phyloP scores from a whole-genome alignment of 1,140 invertebrate species.

The Penaeus indicus region DNA sequence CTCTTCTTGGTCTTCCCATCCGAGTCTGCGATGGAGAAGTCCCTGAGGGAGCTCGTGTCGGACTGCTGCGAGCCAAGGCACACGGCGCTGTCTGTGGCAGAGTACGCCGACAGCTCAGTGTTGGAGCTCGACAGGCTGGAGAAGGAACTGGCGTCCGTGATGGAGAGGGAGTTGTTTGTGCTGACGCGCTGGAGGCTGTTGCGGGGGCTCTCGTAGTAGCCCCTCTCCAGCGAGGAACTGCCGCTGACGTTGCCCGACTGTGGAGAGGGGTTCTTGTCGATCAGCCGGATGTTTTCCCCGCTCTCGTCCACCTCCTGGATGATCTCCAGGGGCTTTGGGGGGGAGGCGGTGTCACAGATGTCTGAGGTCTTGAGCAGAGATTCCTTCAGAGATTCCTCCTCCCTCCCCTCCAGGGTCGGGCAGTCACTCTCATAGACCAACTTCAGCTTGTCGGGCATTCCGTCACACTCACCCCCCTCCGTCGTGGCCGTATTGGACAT shows the following conservation, averaged over 20 bases:
- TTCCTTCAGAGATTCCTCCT: conserved; percentile 50
- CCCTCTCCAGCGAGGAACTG: conserved; percentile 51
- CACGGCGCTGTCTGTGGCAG: conserved; percentile 56
- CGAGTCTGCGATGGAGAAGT: conserved; percentile 44
- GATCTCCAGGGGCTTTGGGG: conserved; percentile 50
- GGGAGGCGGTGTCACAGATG: background rate
- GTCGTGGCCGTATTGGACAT: conserved; percentile 19
- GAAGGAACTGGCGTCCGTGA: conserved; percentile 71
- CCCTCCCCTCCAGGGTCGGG: conserved; percentile 18
- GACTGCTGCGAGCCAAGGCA: conserved; percentile 53
- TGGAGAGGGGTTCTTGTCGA: conserved; percentile 29
- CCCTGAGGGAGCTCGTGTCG: conserved; percentile 46
- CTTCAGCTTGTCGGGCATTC: conserved; percentile 15
- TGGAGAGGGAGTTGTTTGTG: conserved; percentile 65
- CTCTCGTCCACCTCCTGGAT: conserved; percentile 59
- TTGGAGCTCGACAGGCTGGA: conserved; percentile 70
- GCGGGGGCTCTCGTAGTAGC: conserved; percentile 60
- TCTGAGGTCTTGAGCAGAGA: conserved; percentile 15
- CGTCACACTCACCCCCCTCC: background rate
- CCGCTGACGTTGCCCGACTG: conserved; percentile 52
- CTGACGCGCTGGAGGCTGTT: conserved; percentile 64
- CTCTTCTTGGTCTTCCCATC: conserved; percentile 53
- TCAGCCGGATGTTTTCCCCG: conserved; percentile 38
- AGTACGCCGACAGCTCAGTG: conserved; percentile 55
- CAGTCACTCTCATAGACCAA: background rate